These are phyloP conservation scores for Hafferia zeledoni DNA, from an alignment of 2,797 vertebrate genomes.

Conservation along the genomic window DNA sequence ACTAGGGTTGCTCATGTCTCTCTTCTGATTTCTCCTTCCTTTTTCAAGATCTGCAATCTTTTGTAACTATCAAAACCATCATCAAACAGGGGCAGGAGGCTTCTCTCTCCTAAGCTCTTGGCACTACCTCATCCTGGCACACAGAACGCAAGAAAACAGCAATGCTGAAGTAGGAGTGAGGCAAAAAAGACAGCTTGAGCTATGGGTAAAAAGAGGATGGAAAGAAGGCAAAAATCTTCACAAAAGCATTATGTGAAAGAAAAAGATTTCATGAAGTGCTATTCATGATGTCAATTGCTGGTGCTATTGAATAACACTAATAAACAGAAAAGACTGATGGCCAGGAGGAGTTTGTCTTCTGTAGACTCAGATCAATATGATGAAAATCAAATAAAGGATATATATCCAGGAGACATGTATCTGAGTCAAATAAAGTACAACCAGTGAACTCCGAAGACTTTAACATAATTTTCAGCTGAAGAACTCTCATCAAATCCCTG, in stretches of 20 bases:
- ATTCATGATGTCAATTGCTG: neutral
- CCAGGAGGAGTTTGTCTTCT: neutral
- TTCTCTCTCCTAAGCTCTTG: neutral
- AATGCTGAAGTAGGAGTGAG: neutral
- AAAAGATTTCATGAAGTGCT: neutral
- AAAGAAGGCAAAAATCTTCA: neutral
- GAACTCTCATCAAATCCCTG: neutral
- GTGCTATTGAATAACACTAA: neutral
- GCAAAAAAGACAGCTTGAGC: neutral
- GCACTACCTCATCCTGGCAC: neutral
- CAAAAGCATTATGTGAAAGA: neutral
- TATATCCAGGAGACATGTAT: neutral
- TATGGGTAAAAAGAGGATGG: neutral
- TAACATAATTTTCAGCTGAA: neutral
- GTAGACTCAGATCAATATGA: neutral
- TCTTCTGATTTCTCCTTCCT: neutral
- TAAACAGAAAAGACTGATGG: neutral
- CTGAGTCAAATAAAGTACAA: neutral
- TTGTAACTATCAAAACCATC: neutral
- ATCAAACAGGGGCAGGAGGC: neutral
- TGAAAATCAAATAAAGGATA: neutral
- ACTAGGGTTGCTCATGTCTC: neutral
- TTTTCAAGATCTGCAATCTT: neutral
- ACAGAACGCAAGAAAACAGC: neutral
- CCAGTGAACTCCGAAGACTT: neutral